These are phyloP conservation scores for Metopolophium dirhodum DNA, from an alignment of 1,140 invertebrate species.

Conservation along the genomic window DNA sequence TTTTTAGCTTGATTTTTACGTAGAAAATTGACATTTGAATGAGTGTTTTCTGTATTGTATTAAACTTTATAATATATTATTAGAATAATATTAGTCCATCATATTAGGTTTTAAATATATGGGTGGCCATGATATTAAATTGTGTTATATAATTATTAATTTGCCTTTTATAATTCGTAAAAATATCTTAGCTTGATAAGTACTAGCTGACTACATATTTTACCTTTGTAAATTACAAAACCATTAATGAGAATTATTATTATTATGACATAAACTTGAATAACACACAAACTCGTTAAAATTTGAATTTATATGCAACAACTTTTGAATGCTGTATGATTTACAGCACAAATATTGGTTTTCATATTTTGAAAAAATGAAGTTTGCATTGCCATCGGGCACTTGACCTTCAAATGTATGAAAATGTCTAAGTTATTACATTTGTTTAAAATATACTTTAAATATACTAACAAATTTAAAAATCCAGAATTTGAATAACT, in stretches of 20 bases:
- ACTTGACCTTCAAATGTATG: neutral
- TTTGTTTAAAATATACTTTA: neutral
- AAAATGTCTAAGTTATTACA: neutral
- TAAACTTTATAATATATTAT: no score
- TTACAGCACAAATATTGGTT: neutral
- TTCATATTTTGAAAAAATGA: neutral
- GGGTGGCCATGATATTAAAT: neutral
- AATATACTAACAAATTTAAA: neutral
- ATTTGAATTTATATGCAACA: neutral
- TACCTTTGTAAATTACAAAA: neutral
- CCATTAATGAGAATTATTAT: neutral
- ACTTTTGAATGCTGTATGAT: neutral
- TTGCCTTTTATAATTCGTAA: neutral
- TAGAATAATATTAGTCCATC: neutral
- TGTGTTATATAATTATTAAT: neutral
- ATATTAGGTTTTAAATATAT: neutral
- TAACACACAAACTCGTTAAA: neutral
- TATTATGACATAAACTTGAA: neutral
- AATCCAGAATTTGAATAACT: neutral
- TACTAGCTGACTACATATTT: neutral
- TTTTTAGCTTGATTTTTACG: no score
- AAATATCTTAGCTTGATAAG: neutral
- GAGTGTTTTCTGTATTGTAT: no score
- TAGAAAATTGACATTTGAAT: no score
- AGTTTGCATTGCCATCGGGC: neutral